Conservation (phyloP, 2,113 vertebrate species). For the Larimichthys crocea region DNA sequence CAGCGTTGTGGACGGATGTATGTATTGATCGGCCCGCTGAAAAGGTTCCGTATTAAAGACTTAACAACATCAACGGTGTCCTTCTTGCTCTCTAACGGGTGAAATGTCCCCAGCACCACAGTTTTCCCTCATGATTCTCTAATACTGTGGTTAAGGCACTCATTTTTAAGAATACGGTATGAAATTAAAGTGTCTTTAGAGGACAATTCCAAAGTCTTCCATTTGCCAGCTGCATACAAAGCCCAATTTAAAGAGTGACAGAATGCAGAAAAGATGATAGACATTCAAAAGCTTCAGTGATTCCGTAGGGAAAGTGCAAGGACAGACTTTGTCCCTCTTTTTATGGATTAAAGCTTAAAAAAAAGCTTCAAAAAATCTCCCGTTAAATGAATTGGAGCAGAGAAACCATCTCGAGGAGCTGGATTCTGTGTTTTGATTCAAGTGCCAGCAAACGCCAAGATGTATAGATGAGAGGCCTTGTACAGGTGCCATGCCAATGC, state of each 20-base stretch:
- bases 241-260: neutral
- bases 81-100: too few species aligned
- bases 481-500: conserved; percentile 74
- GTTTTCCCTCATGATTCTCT: too few species aligned
- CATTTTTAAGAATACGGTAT: neutral
- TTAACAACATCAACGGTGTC: too few species aligned
- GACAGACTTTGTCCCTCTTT: conserved; percentile 29
- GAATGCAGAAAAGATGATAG: neutral
- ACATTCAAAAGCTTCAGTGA: neutral
- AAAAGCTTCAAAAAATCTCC: conserved; percentile 44
- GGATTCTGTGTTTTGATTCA: conserved; percentile 66
- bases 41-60: too few species aligned
- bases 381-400: conserved; percentile 66
- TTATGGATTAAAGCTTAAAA: conserved; percentile 43
- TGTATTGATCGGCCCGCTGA: too few species aligned
- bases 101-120: too few species aligned
- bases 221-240: neutral
- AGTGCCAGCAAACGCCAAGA: conserved; percentile 61
- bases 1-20: too few species aligned
- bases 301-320: conserved; percentile 8
- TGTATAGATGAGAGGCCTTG: conserved; percentile 72
- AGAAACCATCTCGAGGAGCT: conserved; percentile 61
- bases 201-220: neutral
- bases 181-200: neutral
- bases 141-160: neutral